Percentiles rank a stretch among this genome's conserved stretches.
Evolutionary conservation across 2,797 vertebrate genomes (phyloP).

Genomic region (Enteromius mattozi): DNA sequence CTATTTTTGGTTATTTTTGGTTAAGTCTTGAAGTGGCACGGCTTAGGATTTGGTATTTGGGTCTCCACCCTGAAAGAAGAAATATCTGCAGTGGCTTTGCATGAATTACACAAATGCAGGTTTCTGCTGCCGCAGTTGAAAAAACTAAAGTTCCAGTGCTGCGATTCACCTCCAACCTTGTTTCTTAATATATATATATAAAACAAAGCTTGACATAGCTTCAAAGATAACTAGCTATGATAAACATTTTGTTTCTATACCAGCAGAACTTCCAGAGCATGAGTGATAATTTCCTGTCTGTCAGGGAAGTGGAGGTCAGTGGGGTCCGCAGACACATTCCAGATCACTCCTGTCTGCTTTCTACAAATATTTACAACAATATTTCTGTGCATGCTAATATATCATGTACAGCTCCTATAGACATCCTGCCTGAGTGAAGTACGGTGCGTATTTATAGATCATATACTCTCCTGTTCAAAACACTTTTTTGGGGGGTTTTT

Average conservation of each 20-base stretch:
- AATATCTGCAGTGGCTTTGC: constrained; percentile 42
- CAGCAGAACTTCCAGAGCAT: constrained; percentile 28
- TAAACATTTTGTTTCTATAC: constrained; percentile 28
- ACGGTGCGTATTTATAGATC: neutral
- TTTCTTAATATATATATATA: neutral
- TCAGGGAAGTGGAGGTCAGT: constrained; percentile 27
- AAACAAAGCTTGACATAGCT: constrained; percentile 2
- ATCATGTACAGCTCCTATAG: neutral
- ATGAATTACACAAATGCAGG: constrained; percentile 35
- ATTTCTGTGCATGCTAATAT: constrained; percentile 20
- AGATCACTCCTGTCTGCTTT: constrained; percentile 41
- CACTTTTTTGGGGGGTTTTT: neutral
- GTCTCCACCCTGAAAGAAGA: constrained; percentile 21
- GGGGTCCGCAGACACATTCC: constrained; percentile 20
- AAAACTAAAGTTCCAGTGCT: neutral
- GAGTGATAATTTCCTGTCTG: constrained; percentile 47
- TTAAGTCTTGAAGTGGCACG: constrained; percentile 30
- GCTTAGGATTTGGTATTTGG: constrained; percentile 45
- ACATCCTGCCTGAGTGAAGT: neutral
- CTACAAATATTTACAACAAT: constrained; percentile 53
- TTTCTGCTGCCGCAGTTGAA: neutral
- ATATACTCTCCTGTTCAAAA: neutral
- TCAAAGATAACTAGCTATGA: constrained; percentile 1
- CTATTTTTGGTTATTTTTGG: constrained; percentile 24
- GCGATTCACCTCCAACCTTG: neutral